These are phyloP conservation scores for Pecten maximus DNA, from an alignment of 2,888 invertebrate species.

Conservation along the genomic window DNA sequence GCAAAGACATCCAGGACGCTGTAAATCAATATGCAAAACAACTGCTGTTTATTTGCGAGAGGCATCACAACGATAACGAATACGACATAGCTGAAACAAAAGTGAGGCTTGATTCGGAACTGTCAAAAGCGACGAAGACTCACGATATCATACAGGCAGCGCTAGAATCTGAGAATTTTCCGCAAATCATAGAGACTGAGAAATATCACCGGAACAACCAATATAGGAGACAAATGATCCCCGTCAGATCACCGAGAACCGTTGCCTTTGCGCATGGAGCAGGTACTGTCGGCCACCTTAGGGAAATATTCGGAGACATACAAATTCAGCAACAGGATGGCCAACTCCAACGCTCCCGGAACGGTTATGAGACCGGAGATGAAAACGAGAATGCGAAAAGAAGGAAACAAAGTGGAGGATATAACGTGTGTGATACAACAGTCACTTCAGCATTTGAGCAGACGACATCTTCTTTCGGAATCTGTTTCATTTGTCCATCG, in stretches of 20 bases:
- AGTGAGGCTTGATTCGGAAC: not conserved
- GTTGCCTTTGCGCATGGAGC: not conserved
- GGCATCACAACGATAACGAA: not conserved
- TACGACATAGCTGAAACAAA: not conserved
- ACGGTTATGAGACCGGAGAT: not conserved
- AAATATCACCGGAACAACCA: not conserved
- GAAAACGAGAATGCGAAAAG: not conserved
- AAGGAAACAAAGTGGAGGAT: not conserved
- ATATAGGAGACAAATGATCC: not conserved
- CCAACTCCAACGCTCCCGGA: not conserved
- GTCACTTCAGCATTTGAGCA: constrained; percentile 15
- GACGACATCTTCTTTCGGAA: not conserved
- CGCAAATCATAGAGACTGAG: not conserved
- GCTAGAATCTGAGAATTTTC: not conserved
- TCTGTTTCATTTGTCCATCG: not conserved
- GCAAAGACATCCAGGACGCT: not conserved
- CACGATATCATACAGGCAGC: not conserved
- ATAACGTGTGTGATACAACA: not conserved
- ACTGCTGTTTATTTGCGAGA: not conserved
- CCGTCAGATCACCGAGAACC: not conserved
- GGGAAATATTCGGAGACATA: not conserved
- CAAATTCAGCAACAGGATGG: not conserved
- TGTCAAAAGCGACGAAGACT: not conserved
- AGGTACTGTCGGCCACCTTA: not conserved
- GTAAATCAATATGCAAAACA: not conserved